Base-by-base conservation (phyloP, 1,140 invertebrate genomes). In the Bactericera cockerelli region DNA sequence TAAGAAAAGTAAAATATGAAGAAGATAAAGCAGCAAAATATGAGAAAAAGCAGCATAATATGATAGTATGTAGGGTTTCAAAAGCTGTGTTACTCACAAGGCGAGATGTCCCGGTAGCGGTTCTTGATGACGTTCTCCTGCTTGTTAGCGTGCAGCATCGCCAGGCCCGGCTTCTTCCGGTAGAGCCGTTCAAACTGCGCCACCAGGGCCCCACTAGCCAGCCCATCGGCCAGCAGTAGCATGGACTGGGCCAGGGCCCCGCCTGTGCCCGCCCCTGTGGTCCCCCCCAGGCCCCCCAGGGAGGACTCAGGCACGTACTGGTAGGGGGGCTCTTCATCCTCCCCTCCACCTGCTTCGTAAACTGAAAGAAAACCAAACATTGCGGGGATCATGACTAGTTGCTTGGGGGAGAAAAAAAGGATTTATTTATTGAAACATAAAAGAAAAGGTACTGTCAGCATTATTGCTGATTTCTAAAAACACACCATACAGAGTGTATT, bases 31-130 rank as follows among this genome's bases (percentile, higher is more conserved):
- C n/a, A n/a, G n/a, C n/a, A n/a, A n/a, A n/a, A n/a, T n/a, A n/a
- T n/a, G n/a, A n/a, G n/a, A n/a, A n/a, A n/a, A n/a, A n/a, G n/a
- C n/a, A n/a, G n/a, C n/a, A n/a, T n/a, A n/a, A n/a, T n/a, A n/a
- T n/a, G n/a, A n/a, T n/a, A n/a, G n/a, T n/a, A n/a, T n/a, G n/a
- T n/a, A n/a, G n/a, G n/a, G n/a, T n/a, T n/a, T n/a, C n/a, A n/a
- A n/a, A n/a, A n/a, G n/a, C n/a, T n/a, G n/a, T n/a, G n/a, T n/a
- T 58, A 62, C 87, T 85, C 79, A 96, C 92, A 99, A 60, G 95
- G 95, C 59, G 89, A 92, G 66, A 98, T 97, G 75, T 98, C 95
- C 63, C 91, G 79, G 69, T 98, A 99, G 72, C 95, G 78, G 75
- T 99, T 99, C 75, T 96, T 97, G 62, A 79, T 78, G 42, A 91